These are phyloP conservation scores for Champsocephalus gunnari DNA, from an alignment of 2,797 vertebrate genomes.

Conservation along the genomic window DNA sequence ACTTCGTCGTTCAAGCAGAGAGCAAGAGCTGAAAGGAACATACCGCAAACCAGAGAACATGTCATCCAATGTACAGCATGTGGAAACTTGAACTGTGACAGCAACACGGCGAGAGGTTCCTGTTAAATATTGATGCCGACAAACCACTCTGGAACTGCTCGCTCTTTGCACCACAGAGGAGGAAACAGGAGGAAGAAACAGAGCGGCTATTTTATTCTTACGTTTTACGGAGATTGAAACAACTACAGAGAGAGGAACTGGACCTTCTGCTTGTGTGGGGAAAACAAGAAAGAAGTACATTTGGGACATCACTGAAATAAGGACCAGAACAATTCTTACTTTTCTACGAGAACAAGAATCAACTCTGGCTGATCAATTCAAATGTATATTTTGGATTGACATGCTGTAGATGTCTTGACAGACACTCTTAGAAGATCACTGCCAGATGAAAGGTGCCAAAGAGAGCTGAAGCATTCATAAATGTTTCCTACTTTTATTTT, in stretches of 20 bases:
- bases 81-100: conserved; percentile 65
- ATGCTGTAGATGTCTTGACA: conserved; percentile 31
- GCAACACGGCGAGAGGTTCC: conserved; percentile 63
- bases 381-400: conserved; percentile 30
- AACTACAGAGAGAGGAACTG: conserved; percentile 24
- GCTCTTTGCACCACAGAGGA: conserved; percentile 39
- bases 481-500: conserved; percentile 13
- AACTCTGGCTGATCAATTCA: conserved; percentile 15
- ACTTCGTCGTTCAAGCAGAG: not conserved
- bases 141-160: conserved; percentile 61
- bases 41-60: conserved; percentile 26
- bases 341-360: conserved; percentile 8
- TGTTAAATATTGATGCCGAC: conserved; percentile 79
- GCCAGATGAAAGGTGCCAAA: conserved; percentile 31
- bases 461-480: conserved; percentile 14
- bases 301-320: conserved; percentile 19
- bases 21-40: conserved; percentile 11
- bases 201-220: conserved; percentile 34
- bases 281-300: not conserved
- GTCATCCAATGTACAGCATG: conserved; percentile 30
- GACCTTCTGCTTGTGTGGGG: conserved; percentile 20
- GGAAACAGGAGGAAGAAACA: conserved; percentile 32
- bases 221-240: conserved; percentile 12
- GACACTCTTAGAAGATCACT: conserved; percentile 13
- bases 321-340: conserved; percentile 6